These are phyloP conservation scores for Dorcus parallelipipedus DNA, from an alignment of 2,888 invertebrate species.

Conservation along the genomic window DNA sequence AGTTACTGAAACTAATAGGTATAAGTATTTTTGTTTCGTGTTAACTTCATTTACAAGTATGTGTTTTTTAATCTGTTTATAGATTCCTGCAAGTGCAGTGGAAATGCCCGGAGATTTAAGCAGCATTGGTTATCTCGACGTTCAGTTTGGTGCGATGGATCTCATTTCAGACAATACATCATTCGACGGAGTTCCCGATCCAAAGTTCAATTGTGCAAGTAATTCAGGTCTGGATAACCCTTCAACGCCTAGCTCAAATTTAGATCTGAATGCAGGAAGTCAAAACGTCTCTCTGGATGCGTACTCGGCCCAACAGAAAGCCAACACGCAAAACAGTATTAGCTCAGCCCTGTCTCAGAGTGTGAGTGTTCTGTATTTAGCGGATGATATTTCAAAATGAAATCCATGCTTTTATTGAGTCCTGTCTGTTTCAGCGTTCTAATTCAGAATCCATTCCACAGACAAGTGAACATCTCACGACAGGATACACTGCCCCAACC, in stretches of 20 bases:
- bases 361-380: conserved; percentile 12
- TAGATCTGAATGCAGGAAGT: conserved; percentile 49
- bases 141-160: conserved; percentile 90
- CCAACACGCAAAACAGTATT: conserved; percentile 47
- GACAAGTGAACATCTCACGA: conserved; percentile 45
- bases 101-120: conserved; percentile 93
- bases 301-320: conserved; percentile 40
- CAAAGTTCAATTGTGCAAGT: conserved; percentile 49
- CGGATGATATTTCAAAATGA: not conserved
- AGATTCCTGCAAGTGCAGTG: conserved; percentile 92
- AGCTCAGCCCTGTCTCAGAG: conserved; percentile 46
- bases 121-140: conserved; percentile 76
- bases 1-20: too few relatives aligned
- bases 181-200: conserved; percentile 48
- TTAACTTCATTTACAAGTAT: too few relatives aligned
- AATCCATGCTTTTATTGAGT: too few relatives aligned
- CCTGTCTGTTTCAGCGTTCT: conserved; percentile 36
- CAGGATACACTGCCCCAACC: conserved; percentile 44
- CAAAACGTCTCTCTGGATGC: conserved; percentile 52
- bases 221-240: conserved; percentile 35
- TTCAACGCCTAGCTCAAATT: conserved; percentile 34
- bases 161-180: conserved; percentile 58
- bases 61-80: conserved; percentile 15
- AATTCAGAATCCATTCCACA: conserved; percentile 48
- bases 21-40: too few relatives aligned